Evolutionary conservation across 2,888 invertebrate species (phyloP).

Genomic region (Venusia cambrica): DNA sequence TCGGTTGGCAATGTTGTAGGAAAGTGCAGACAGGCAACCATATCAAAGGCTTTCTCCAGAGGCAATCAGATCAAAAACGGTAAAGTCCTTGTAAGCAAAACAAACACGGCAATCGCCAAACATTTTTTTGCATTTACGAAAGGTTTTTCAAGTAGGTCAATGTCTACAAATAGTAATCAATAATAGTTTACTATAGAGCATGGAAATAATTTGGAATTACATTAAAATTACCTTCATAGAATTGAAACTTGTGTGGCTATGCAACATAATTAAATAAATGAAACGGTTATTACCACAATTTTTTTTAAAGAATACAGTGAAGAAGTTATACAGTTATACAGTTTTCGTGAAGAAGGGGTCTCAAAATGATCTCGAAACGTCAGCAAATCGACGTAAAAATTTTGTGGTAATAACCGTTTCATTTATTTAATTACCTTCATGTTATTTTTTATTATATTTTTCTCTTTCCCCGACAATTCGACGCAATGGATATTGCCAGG

Average conservation of each 20-base stretch:
- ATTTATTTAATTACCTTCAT: too few species aligned
- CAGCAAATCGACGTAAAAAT: too few species aligned
- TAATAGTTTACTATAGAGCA: slow-evolving; percentile 13
- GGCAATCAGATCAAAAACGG: slow-evolving; percentile 16
- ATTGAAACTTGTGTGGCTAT: too few species aligned
- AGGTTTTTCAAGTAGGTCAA: slow-evolving; percentile 15
- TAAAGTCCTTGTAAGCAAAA: slow-evolving; percentile 14
- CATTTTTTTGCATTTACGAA: slow-evolving; percentile 12
- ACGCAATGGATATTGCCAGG: slow-evolving; percentile 13
- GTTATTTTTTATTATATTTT: slow-evolving; percentile 13
- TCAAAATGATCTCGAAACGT: too few species aligned
- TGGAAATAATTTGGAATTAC: too few species aligned
- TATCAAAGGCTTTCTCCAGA: slow-evolving; percentile 17
- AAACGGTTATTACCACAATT: too few species aligned
- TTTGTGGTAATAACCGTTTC: too few species aligned
- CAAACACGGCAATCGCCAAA: slow-evolving; percentile 17
- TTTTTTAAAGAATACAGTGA: too few species aligned
- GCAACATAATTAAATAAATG: too few species aligned
- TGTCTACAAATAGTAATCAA: slow-evolving; percentile 15
- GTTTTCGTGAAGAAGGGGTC: too few species aligned
- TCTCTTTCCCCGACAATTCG: slow-evolving; percentile 8
- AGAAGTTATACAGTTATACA: too few species aligned
- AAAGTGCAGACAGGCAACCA: slow-evolving; percentile 6
- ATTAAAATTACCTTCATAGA: slow-evolving; percentile 11
- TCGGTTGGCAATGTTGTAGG: slow-evolving; percentile 11